Conservation (phyloP, 2,888 invertebrate species). For the Octonoba sinensis region DNA sequence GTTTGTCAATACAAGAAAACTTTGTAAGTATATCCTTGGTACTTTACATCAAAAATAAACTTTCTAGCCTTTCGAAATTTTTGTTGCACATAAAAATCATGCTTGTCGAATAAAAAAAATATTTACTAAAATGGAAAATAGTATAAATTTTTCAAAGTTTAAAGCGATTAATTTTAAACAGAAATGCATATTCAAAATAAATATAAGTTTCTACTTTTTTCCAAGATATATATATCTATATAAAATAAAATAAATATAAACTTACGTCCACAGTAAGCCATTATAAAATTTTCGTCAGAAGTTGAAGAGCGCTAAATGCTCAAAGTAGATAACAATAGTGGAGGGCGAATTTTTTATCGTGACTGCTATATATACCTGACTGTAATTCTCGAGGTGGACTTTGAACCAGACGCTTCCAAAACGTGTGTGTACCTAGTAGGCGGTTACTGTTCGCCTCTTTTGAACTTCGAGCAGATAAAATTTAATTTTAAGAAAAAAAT, state of each 20-base stretch:
- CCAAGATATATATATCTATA: not conserved
- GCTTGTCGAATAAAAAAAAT: too few relatives aligned
- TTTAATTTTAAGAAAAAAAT: too few relatives aligned
- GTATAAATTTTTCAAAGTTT: too few relatives aligned
- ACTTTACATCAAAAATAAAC: too few relatives aligned
- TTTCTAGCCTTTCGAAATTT: too few relatives aligned
- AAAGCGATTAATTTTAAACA: too few relatives aligned
- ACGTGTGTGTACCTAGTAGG: conserved; percentile 22
- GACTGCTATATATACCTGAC: conserved; percentile 24
- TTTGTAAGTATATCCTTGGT: too few relatives aligned
- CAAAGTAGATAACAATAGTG: conserved; percentile 4
- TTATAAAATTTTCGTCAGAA: not conserved
- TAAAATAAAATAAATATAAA: conserved; percentile 7
- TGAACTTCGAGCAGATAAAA: conserved; percentile 15
- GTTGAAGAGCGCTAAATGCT: conserved; percentile 2
- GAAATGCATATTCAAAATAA: too few relatives aligned
- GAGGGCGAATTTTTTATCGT: conserved; percentile 9
- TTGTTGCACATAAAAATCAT: too few relatives aligned
- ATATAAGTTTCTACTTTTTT: too few relatives aligned
- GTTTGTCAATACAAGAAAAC: too few relatives aligned
- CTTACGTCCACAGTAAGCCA: conserved; percentile 52
- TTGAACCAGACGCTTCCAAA: conserved; percentile 25
- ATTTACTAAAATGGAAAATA: too few relatives aligned
- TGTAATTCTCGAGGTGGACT: conserved; percentile 24
- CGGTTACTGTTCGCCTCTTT: conserved; percentile 13